A percentile compares a stretch with the other conserved stretches of the same genome.
Conservation (phyloP, 2,113 vertebrate species). For the Herpetotheres cachinnans region DNA sequence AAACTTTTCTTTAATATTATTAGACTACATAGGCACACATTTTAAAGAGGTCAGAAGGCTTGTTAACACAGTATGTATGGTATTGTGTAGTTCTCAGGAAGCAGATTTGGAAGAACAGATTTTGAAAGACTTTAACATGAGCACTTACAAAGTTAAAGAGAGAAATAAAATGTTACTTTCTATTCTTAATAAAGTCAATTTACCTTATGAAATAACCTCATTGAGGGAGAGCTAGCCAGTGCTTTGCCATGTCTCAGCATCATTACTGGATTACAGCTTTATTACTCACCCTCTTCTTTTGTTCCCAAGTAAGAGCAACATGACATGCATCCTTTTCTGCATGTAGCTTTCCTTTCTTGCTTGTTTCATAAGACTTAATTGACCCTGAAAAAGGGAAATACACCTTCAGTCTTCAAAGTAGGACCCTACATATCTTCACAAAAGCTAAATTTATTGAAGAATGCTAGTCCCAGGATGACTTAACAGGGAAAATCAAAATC, state of each 20-base stretch:
- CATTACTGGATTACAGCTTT: not conserved
- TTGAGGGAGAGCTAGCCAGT: not conserved
- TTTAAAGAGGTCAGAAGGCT: constrained; percentile 14
- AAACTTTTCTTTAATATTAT: constrained; percentile 14
- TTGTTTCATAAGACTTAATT: not conserved
- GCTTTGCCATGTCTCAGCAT: not conserved
- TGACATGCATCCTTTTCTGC: not conserved
- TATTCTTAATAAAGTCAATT: constrained; percentile 4
- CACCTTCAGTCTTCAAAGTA: not conserved
- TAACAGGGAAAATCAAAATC: not conserved
- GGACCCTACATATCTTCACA: not conserved
- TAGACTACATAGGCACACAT: not conserved
- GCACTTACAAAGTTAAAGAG: not conserved
- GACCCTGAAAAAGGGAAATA: not conserved
- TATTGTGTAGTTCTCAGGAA: not conserved
- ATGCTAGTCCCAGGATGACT: not conserved
- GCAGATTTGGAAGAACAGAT: not conserved
- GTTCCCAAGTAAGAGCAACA: not conserved
- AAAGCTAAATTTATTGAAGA: not conserved
- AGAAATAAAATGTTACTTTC: constrained; percentile 13
- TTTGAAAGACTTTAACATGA: constrained; percentile 5
- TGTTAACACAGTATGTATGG: constrained; percentile 13
- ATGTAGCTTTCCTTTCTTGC: not conserved
- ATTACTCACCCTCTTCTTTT: not conserved
- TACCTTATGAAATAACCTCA: not conserved